These are phyloP conservation scores for Rotaria magnacalcarata DNA, from an alignment of 2,888 invertebrate genomes.

Conservation along the genomic window DNA sequence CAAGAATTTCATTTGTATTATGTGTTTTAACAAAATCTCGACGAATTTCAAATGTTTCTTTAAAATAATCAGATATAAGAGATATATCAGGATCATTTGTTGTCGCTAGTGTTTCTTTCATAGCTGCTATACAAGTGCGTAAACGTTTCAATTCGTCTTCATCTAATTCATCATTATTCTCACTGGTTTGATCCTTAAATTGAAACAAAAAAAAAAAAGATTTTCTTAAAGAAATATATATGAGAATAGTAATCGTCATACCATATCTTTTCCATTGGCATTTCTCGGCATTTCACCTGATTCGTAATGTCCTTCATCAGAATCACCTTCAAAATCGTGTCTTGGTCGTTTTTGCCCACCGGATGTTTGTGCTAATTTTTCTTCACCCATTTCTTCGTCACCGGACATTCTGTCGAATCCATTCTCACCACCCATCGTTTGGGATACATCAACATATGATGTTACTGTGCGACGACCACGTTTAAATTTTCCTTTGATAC, in stretches of 20 bases:
- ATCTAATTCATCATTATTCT: slow-evolving; percentile 9
- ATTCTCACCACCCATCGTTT: slow-evolving; percentile 15
- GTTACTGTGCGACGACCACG: slow-evolving; percentile 28
- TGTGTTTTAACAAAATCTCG: slow-evolving; percentile 30
- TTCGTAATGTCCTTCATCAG: slow-evolving; percentile 30
- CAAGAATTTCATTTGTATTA: slow-evolving; percentile 23
- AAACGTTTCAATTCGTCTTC: not conserved
- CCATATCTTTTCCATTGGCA: not conserved
- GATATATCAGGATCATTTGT: slow-evolving; percentile 23
- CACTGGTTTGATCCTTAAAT: not conserved
- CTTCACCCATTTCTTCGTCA: not conserved
- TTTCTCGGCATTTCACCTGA: slow-evolving; percentile 5
- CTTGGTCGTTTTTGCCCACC: slow-evolving; percentile 23
- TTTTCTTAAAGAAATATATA: too few species aligned
- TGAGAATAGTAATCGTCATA: not conserved
- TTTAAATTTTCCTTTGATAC: slow-evolving; percentile 33
- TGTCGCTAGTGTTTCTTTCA: slow-evolving; percentile 8
- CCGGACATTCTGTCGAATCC: not conserved
- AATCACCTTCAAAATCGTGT: slow-evolving; percentile 32
- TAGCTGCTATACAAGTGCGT: not conserved
- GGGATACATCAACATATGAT: not conserved
- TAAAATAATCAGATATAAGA: slow-evolving; percentile 10
- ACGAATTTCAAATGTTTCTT: slow-evolving; percentile 28
- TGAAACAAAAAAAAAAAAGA: not conserved
- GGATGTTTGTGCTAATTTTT: slow-evolving; percentile 24